Conservation (phyloP, 2,888 invertebrate species). For the Orchesellides sinensis region DNA sequence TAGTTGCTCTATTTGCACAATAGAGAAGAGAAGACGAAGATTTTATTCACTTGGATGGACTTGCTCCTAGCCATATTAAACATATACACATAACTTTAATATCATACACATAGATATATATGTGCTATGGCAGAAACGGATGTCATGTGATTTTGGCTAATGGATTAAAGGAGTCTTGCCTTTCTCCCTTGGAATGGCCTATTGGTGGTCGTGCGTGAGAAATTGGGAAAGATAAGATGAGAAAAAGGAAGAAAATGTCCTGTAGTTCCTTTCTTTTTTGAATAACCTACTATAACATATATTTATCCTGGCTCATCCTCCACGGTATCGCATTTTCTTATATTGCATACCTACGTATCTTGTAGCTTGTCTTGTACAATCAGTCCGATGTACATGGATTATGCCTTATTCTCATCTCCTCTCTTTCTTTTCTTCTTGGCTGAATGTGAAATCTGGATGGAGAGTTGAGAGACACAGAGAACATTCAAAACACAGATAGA, state of each 20-base stretch:
- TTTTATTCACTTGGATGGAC: constrained; percentile 62
- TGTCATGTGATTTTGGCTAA: constrained; percentile 67
- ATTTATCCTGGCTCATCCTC: constrained; percentile 22
- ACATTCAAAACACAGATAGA: too few relatives aligned
- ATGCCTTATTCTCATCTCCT: constrained; percentile 16
- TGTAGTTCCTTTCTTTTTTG: constrained; percentile 8
- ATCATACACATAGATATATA: too few relatives aligned
- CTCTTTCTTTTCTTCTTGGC: background rate
- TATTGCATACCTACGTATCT: background rate
- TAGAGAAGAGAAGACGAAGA: background rate
- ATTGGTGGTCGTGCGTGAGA: constrained; percentile 70
- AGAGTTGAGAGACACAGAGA: too few relatives aligned
- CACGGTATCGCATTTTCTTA: background rate
- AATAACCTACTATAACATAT: too few relatives aligned
- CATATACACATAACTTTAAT: too few relatives aligned
- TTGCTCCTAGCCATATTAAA: constrained; percentile 7
- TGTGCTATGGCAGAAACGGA: constrained; percentile 11
- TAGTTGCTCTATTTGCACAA: constrained; percentile 47
- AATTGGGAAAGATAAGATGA: constrained; percentile 67
- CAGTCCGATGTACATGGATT: background rate
- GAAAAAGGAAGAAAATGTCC: constrained; percentile 47
- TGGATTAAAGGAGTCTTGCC: constrained; percentile 60
- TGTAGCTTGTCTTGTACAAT: background rate
- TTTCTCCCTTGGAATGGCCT: constrained; percentile 60
- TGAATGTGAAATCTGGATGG: background rate